Conservation (phyloP, 2,888 invertebrate genomes). For the Strigamia crassipes region DNA sequence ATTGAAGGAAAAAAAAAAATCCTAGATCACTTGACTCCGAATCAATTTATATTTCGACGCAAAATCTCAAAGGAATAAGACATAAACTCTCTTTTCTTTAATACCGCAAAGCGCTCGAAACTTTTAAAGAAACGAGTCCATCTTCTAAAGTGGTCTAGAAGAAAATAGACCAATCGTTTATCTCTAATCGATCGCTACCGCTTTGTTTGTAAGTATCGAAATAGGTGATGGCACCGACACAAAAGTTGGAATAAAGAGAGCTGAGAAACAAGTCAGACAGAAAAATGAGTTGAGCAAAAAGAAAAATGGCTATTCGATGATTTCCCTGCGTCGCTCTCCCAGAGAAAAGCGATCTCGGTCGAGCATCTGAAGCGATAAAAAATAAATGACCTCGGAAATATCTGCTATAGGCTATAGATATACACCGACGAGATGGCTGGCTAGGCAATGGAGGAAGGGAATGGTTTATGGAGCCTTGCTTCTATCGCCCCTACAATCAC, state of each 20-base stretch:
- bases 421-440: constrained; percentile 26
- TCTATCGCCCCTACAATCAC: constrained; percentile 30
- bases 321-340: neutral
- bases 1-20: no score
- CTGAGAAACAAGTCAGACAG: neutral
- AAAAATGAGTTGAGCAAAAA: constrained; percentile 25
- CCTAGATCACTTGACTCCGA: neutral
- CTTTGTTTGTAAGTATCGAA: constrained; percentile 5
- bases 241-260: neutral
- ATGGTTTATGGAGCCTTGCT: constrained; percentile 4
- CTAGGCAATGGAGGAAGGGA: constrained; percentile 23
- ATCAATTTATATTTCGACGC: neutral
- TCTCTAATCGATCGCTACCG: neutral
- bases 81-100: neutral
- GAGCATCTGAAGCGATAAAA: constrained; percentile 26
- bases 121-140: constrained; percentile 23
- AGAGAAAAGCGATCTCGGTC: constrained; percentile 24
- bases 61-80: constrained; percentile 10
- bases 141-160: constrained; percentile 17
- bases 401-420: constrained; percentile 26
- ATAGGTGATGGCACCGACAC: neutral
- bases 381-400: constrained; percentile 30
- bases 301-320: constrained; percentile 30
- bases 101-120: neutral
- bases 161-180: constrained; percentile 13